Evolutionary conservation across 2,797 vertebrate species (phyloP).

Genomic region (Myotis planiceps): DNA sequence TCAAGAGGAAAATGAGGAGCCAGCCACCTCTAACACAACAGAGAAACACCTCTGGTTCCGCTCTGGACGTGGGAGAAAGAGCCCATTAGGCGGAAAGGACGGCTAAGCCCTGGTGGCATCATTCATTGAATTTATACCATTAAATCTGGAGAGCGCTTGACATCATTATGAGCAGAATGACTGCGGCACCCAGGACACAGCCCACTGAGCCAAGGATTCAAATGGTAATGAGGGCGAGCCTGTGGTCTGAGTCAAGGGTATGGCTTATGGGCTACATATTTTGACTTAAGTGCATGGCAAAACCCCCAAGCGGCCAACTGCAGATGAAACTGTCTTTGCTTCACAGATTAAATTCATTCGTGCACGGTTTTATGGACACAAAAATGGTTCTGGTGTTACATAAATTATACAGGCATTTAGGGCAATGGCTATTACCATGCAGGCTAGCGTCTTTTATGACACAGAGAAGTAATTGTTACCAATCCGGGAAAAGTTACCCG

Average conservation of each 20-base stretch:
- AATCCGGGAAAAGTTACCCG: not conserved
- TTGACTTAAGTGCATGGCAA: not conserved
- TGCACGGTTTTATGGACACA: constrained; percentile 25
- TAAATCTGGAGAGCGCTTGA: constrained; percentile 54
- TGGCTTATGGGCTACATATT: not conserved
- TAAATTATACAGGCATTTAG: constrained; percentile 35
- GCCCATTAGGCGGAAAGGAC: not conserved
- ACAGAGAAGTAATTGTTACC: constrained; percentile 4
- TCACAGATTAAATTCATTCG: not conserved
- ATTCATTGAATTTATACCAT: constrained; percentile 27
- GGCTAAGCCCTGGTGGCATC: not conserved
- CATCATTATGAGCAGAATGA: not conserved
- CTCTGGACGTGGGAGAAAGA: not conserved
- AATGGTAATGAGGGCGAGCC: not conserved
- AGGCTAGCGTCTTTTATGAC: constrained; percentile 24
- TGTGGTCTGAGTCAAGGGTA: not conserved
- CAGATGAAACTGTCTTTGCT: constrained; percentile 16
- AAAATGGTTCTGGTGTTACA: not conserved
- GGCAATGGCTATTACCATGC: not conserved
- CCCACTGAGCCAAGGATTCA: not conserved
- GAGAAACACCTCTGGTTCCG: not conserved
- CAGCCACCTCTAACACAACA: too few relatives aligned
- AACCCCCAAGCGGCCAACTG: not conserved
- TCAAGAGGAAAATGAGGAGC: not conserved
- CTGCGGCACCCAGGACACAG: not conserved